Evolutionary conservation across 92 coral and sea anemone genomes (phyloP).

Genomic region (Montipora capitata): DNA sequence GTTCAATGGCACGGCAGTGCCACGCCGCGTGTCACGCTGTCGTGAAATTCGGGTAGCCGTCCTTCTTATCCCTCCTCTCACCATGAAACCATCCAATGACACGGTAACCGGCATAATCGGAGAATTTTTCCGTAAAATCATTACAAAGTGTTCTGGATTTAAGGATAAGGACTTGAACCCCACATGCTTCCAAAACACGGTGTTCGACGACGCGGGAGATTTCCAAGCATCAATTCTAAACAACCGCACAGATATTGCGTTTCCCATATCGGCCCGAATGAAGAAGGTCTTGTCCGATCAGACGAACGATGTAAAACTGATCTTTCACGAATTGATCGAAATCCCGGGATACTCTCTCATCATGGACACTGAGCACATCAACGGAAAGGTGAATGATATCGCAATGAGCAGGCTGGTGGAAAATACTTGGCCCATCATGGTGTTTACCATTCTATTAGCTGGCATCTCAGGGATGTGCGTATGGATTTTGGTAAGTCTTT

Average conservation of each 20-base stretch:
- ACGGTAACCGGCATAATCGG: slow-evolving; percentile 1
- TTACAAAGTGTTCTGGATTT: neutral
- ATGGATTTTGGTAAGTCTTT: slow-evolving; percentile 75
- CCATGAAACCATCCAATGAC: neutral
- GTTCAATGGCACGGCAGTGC: too few relatives aligned
- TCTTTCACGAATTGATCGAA: slow-evolving; percentile 21
- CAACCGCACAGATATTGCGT: slow-evolving; percentile 5
- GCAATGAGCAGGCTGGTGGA: neutral
- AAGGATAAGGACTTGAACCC: neutral
- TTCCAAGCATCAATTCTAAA: neutral
- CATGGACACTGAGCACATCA: slow-evolving; percentile 38
- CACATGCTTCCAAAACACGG: neutral
- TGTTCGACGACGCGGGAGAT: neutral
- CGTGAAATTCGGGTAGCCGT: neutral
- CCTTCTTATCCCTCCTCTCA: slow-evolving; percentile 10
- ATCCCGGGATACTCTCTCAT: slow-evolving; percentile 64
- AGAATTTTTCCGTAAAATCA: neutral
- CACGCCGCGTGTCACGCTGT: neutral
- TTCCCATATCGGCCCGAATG: slow-evolving; percentile 10
- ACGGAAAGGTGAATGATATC: slow-evolving; percentile 14
- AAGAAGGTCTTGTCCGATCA: neutral
- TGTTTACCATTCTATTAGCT: slow-evolving; percentile 63
- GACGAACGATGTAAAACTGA: neutral
- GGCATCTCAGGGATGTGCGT: slow-evolving; percentile 76
- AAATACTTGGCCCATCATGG: slow-evolving; percentile 73